Percentiles rank a stretch among this genome's conserved stretches.
These are phyloP conservation scores for Temnothorax nylanderi DNA, from an alignment of 1,140 invertebrate species.

Conservation along the genomic window DNA sequence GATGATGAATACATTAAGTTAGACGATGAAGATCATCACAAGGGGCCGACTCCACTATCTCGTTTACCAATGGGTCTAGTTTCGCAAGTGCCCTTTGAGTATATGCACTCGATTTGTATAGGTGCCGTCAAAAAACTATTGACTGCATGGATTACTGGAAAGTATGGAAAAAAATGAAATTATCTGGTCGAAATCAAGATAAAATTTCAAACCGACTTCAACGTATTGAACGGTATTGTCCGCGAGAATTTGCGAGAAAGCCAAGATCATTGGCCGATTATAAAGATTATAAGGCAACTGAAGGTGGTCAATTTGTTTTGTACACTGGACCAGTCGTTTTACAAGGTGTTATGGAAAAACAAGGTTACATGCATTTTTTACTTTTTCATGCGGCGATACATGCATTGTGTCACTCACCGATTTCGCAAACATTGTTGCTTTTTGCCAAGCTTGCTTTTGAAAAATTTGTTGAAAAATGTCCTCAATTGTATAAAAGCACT, in stretches of 20 bases:
- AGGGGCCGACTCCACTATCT: not conserved
- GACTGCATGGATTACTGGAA: not conserved
- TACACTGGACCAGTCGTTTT: not conserved
- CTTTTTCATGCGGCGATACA: not conserved
- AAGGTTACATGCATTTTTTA: constrained; percentile 11
- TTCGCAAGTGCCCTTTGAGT: not conserved
- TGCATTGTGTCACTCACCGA: not conserved
- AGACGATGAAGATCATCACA: not conserved
- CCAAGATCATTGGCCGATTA: constrained; percentile 1
- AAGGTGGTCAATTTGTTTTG: constrained; percentile 2
- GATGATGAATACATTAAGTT: not conserved
- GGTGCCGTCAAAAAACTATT: constrained; percentile 7
- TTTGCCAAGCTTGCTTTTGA: constrained; percentile 24
- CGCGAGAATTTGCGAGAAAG: constrained; percentile 23
- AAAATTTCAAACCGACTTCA: constrained; percentile 1
- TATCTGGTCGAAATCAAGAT: not conserved
- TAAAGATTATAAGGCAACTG: constrained; percentile 8
- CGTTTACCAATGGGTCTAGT: not conserved
- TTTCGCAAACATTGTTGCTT: not conserved
- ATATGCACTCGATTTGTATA: constrained; percentile 6
- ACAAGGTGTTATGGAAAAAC: not conserved
- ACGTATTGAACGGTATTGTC: not conserved
- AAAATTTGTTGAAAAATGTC: not conserved
- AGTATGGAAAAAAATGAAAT: constrained; percentile 33
- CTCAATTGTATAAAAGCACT: constrained; percentile 1